A percentile compares a stretch with the other conserved stretches of the same genome.
phyloP scores from a whole-genome alignment of 2,113 vertebrate genomes.

The Misgurnus mizolepis region DNA sequence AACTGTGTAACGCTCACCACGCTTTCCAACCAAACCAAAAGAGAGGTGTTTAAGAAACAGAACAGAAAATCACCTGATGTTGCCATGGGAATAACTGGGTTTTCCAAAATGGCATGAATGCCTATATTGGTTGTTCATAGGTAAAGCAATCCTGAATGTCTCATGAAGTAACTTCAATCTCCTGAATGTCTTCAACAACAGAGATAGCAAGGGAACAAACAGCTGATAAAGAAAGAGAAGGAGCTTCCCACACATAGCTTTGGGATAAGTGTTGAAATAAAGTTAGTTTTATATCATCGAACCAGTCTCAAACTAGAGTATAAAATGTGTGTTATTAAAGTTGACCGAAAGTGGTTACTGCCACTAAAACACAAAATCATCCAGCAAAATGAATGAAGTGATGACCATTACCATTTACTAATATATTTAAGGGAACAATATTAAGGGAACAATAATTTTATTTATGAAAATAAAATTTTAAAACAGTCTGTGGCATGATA shows the following conservation, averaged over 20 bases:
- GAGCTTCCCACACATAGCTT: background rate
- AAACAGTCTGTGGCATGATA: no score
- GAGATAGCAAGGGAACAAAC: background rate
- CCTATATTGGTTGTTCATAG: background rate
- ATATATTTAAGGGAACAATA: no score
- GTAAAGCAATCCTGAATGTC: background rate
- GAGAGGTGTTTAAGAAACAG: slow-evolving; percentile 31
- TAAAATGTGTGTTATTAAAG: background rate
- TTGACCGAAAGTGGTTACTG: background rate
- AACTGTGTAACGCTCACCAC: slow-evolving; percentile 29
- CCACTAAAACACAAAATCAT: background rate
- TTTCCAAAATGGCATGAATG: background rate
- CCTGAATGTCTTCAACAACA: background rate
- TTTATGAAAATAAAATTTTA: no score
- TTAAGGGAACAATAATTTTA: no score
- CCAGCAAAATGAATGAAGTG: background rate
- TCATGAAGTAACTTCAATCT: background rate
- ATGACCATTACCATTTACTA: no score
- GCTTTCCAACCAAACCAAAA: slow-evolving; percentile 47
- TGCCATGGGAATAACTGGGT: slow-evolving; percentile 19
- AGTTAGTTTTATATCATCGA: background rate
- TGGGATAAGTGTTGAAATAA: background rate
- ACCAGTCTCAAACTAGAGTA: background rate
- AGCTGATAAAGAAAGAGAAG: slow-evolving; percentile 9
- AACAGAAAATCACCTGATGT: slow-evolving; percentile 46